A percentile compares a stretch with the other conserved stretches of the same genome.
Conservation (phyloP, 1,140 invertebrate genomes). For the Eriocheir sinensis region DNA sequence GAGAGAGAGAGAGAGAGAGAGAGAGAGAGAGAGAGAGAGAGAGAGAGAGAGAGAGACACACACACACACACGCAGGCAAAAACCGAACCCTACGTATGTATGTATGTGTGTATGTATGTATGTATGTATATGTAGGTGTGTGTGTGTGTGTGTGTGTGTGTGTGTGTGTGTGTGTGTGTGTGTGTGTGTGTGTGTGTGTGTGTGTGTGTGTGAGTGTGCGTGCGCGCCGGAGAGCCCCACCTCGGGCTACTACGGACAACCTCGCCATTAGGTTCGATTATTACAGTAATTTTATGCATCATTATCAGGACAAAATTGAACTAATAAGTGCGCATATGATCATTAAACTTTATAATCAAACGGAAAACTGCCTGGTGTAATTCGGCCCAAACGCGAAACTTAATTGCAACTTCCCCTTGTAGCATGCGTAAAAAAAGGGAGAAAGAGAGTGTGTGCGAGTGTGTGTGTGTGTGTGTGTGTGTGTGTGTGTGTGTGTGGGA, state of each 20-base stretch:
- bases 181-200: slow-evolving; percentile 22
- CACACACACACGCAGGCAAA: slow-evolving; percentile 1
- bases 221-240: no score
- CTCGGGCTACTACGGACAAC: no score
- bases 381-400: not conserved
- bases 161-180: slow-evolving; percentile 20
- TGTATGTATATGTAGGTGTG: not conserved
- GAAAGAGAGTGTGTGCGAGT: not conserved
- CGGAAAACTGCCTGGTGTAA: slow-evolving; percentile 12
- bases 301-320: slow-evolving; percentile 17
- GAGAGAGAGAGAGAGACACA: not conserved
- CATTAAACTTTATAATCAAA: slow-evolving; percentile 19
- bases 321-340: not conserved
- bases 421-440: not conserved
- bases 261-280: slow-evolving; percentile 8
- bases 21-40: no score
- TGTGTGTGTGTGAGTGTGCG: slow-evolving; percentile 20
- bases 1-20: no score
- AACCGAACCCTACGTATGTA: not conserved
- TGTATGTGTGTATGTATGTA: not conserved
- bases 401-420: not conserved
- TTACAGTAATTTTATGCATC: slow-evolving; percentile 15
- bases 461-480: no score
- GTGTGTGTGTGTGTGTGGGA: no score
- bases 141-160: slow-evolving; percentile 17